These are phyloP conservation scores for Euproctis similis DNA, from an alignment of 2,888 invertebrate species.

Conservation along the genomic window DNA sequence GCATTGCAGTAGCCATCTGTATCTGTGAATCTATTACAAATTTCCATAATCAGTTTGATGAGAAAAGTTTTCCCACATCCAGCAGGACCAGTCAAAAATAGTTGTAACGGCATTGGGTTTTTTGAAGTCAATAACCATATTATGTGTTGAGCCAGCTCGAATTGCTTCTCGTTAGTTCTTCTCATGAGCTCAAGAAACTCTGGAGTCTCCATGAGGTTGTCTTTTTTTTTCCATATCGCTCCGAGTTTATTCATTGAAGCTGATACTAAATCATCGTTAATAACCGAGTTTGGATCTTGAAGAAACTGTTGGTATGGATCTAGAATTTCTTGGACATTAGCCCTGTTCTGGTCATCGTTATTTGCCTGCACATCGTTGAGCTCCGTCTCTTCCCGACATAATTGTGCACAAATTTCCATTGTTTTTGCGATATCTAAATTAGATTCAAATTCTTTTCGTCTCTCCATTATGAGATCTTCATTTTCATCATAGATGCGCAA, in stretches of 20 bases:
- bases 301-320: background rate
- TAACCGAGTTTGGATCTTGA: background rate
- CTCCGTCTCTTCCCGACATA: background rate
- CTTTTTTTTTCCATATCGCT: slow-evolving; percentile 6
- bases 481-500: slow-evolving; percentile 33
- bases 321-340: too few relatives aligned
- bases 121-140: slow-evolving; percentile 5
- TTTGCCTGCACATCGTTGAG: too few relatives aligned
- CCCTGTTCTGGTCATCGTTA: too few relatives aligned
- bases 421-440: slow-evolving; percentile 14
- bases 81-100: slow-evolving; percentile 28
- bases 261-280: background rate
- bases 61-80: slow-evolving; percentile 35
- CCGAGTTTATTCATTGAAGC: slow-evolving; percentile 16
- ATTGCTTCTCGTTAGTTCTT: slow-evolving; percentile 18
- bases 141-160: slow-evolving; percentile 7
- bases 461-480: slow-evolving; percentile 21
- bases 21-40: slow-evolving; percentile 37
- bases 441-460: slow-evolving; percentile 22
- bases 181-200: slow-evolving; percentile 18
- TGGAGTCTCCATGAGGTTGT: slow-evolving; percentile 17
- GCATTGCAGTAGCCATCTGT: slow-evolving; percentile 3
- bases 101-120: slow-evolving; percentile 12
- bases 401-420: background rate
- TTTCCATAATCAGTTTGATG: slow-evolving; percentile 45